These are phyloP conservation scores for Hetaerina titia DNA, from an alignment of 2,888 invertebrate species.

Conservation along the genomic window DNA sequence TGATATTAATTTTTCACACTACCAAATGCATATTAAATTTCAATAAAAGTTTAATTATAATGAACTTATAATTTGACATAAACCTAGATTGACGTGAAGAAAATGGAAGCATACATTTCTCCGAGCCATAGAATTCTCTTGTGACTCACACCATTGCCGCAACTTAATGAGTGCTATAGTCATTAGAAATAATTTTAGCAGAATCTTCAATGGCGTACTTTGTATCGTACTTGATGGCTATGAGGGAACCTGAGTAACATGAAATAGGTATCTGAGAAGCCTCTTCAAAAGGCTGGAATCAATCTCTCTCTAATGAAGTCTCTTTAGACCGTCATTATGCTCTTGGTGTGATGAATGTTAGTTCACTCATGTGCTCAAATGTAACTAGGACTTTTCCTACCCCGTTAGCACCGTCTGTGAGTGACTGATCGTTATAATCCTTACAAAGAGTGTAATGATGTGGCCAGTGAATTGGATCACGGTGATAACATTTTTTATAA, in stretches of 20 bases:
- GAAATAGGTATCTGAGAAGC: not conserved
- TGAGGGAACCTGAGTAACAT: not conserved
- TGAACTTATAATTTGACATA: not conserved
- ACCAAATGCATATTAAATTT: not conserved
- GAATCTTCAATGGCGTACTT: not conserved
- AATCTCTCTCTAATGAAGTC: too few relatives aligned
- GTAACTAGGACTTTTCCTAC: not conserved
- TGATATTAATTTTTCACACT: too few relatives aligned
- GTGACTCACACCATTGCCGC: not conserved
- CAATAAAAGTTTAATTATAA: not conserved
- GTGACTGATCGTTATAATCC: too few relatives aligned
- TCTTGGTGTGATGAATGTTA: too few relatives aligned
- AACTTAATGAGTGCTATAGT: not conserved
- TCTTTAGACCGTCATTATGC: too few relatives aligned
- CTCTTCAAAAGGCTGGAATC: not conserved
- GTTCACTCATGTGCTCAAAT: not conserved
- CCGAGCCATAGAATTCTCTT: not conserved
- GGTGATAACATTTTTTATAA: too few relatives aligned
- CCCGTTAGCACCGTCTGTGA: too few relatives aligned
- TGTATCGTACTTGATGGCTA: not conserved
- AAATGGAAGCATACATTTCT: not conserved
- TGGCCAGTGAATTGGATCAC: too few relatives aligned
- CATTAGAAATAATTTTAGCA: not conserved
- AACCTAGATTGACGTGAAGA: not conserved
- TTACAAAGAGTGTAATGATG: too few relatives aligned